Base-by-base conservation (phyloP, 2,888 invertebrate species). In the Deilephila elpenor region DNA sequence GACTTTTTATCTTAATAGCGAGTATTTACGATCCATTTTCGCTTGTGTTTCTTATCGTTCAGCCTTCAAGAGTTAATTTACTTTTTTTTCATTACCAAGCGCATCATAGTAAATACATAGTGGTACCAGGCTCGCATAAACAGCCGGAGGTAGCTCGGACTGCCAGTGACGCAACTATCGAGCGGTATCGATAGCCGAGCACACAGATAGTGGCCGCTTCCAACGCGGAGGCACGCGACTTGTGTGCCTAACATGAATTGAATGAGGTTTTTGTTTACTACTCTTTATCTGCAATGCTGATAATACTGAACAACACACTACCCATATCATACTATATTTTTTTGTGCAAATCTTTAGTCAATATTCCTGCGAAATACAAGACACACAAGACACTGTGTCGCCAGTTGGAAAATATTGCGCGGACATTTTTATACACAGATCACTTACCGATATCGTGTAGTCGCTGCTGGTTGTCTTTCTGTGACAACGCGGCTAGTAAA, bases 371-470 rank as follows among this genome's bases (percentile, higher is more conserved):
- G 34, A n/a, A 37, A 20, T 4, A 34, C 3, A 0, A 4, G 34
- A 37, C 34, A 62, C 62, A 8, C 34, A 62, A 34, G 8, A n/a
- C 34, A 62, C 34, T 14, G 61, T 34, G 61, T 32, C 32, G 14
- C 32, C 19, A 64, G 11, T 20, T 64, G 44, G 44, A 64, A 64
- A 20, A 64, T 44, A 8, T 14, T 20, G 6, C 14, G 44, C 44
- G 44, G 25, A 44, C 17, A 14, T 51, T 17, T 51, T 67, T 25
- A 17, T 6, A 51, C 20, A 51, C 5, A 53, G 5, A 74, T 76
- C 74, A 80, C 95, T 93, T 86, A 96, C 95, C 95, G 76, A 95
- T 90, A 84, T 95, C 95, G 78, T 95, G 95, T 82, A 95, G 87
- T 76, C 95, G 91, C 77, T 95, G 93, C 77, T 95, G 91, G 81